A percentile compares a stretch with the other conserved stretches of the same genome.
These are phyloP conservation scores for Hyposmocoma kahamanoa DNA, from an alignment of 1,140 invertebrate species.

Conservation along the genomic window DNA sequence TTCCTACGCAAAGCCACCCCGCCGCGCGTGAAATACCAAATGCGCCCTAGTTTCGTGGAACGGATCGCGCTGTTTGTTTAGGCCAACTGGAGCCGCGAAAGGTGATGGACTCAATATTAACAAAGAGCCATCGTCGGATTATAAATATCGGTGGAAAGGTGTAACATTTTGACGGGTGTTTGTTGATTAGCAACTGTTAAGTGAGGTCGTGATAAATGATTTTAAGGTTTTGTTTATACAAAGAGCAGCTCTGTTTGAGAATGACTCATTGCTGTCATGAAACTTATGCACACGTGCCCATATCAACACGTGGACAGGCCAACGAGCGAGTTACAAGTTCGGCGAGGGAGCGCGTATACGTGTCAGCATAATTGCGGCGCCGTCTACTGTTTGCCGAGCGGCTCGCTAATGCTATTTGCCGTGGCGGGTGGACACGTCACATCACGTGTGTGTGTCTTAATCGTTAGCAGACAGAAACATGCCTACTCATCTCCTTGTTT, in stretches of 20 bases:
- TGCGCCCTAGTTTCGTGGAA: slow-evolving; percentile 53
- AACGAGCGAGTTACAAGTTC: slow-evolving; percentile 29
- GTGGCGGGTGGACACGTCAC: slow-evolving; percentile 38
- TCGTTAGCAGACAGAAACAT: slow-evolving; percentile 55
- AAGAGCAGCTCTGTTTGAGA: slow-evolving; percentile 1
- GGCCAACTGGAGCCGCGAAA: slow-evolving; percentile 30
- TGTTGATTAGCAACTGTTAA: slow-evolving; percentile 11
- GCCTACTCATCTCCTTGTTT: slow-evolving; percentile 42
- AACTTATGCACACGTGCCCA: slow-evolving; percentile 16
- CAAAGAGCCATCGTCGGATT: slow-evolving; percentile 29
- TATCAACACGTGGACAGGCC: slow-evolving; percentile 30
- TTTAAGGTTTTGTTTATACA: background rate
- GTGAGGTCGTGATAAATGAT: background rate
- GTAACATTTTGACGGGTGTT: slow-evolving; percentile 25
- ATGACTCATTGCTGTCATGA: background rate
- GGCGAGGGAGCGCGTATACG: slow-evolving; percentile 21
- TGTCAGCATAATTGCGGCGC: slow-evolving; percentile 45
- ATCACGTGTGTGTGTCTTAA: slow-evolving; percentile 56
- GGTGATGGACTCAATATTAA: slow-evolving; percentile 49
- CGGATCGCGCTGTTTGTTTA: slow-evolving; percentile 51
- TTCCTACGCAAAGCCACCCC: slow-evolving; percentile 58
- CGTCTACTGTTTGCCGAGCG: slow-evolving; percentile 47
- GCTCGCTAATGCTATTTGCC: slow-evolving; percentile 59
- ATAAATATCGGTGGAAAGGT: slow-evolving; percentile 26
- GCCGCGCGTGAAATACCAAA: slow-evolving; percentile 65